Conservation (phyloP, 1,140 invertebrate species). For the Campodea augens region DNA sequence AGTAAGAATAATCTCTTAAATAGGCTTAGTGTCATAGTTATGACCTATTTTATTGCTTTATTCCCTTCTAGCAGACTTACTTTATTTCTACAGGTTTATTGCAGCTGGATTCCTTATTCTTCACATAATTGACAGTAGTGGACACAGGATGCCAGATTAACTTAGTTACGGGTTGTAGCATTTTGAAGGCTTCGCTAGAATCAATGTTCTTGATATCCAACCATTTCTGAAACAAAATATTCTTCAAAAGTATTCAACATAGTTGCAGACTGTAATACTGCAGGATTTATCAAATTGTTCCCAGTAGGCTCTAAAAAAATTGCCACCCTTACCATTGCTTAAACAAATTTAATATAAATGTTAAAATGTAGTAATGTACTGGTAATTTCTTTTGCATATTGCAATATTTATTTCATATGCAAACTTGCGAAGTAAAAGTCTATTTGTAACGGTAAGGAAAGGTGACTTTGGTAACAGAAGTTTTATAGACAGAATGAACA, state of each 20-base stretch:
- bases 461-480: no score
- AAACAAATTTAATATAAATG: not conserved
- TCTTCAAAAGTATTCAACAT: not conserved
- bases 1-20: no score
- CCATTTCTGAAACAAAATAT: slow-evolving; percentile 36
- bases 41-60: no score
- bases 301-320: no score
- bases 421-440: no score
- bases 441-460: no score
- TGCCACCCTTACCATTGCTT: not conserved
- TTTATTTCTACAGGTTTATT: slow-evolving; percentile 29
- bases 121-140: slow-evolving; percentile 46
- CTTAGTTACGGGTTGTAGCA: slow-evolving; percentile 27
- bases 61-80: no score
- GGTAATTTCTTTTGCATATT: no score
- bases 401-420: no score
- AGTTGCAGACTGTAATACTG: not conserved
- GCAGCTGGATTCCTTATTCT: slow-evolving; percentile 45
- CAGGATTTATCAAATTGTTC: no score
- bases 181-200: slow-evolving; percentile 30
- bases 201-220: slow-evolving; percentile 38
- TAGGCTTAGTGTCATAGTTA: no score
- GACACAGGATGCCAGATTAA: slow-evolving; percentile 49
- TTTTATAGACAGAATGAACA: no score
- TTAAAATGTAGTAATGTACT: slow-evolving; percentile 1